phyloP scores from a whole-genome alignment of 1,140 invertebrate genomes.

The Portunus trituberculatus region DNA sequence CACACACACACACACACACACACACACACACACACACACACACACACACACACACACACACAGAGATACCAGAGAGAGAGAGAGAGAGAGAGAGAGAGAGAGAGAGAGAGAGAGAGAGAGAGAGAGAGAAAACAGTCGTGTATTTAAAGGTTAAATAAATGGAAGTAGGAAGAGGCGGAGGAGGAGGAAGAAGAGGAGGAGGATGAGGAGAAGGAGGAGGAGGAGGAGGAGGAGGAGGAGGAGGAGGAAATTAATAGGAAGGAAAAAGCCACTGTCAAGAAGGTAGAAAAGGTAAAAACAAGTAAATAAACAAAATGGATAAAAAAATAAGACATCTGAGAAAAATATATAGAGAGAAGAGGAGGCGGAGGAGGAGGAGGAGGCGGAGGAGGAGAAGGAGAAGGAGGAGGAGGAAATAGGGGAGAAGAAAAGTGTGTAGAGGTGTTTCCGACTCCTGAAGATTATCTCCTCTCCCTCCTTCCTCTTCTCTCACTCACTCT shows the following conservation, averaged over 20 bases:
- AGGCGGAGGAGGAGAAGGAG: background rate
- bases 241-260: no score
- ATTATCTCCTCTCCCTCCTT: background rate
- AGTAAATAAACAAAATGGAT: background rate
- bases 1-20: background rate
- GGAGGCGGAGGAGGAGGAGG: background rate
- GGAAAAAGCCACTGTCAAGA: no score
- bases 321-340: background rate
- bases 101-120: no score
- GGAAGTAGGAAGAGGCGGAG: no score
- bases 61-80: no score
- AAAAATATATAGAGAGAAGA: background rate
- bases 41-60: background rate
- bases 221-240: no score
- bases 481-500: background rate
- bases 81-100: no score
- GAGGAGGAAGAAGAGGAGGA: no score
- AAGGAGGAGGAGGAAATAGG: background rate
- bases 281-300: background rate
- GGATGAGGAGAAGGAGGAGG: no score
- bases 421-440: background rate
- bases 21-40: constrained; percentile 12
- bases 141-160: no score
- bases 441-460: constrained; percentile 7
- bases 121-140: no score